Base-by-base conservation (phyloP, 2,113 vertebrate species). In the Thunnus thynnus region DNA sequence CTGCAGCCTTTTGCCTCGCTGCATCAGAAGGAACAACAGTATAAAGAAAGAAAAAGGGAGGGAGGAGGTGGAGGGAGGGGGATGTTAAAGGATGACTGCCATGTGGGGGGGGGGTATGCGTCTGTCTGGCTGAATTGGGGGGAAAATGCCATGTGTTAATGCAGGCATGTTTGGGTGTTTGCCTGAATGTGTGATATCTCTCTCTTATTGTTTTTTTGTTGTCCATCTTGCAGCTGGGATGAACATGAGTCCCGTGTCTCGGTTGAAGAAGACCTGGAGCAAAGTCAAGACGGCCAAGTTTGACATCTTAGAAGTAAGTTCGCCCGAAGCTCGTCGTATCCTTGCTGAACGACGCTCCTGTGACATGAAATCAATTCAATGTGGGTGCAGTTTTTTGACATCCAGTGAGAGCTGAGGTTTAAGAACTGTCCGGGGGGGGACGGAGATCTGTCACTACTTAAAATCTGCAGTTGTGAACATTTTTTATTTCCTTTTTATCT, bases 231-330 rank as follows among this genome's bases (percentile, higher is more conserved):
- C 82, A 99, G 98, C 98, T 91, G 98, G 98, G 41, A 97, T 99
- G 98, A 99, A 98, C 73, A 98, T 98, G 97, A 98, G 96, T 85
- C 96, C 98, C 0, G 98, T 99, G 52, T 98, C 98, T 4, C 95
- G 97, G 22, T 94, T 99, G 72, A 99, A 97, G 94, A 99, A 98
- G 92, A 99, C 97, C 2, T 99, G 98, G 98, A 96, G 95, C 63
- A 98, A 97, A 95, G 96, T 99, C 72, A 99, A 99, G 91, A 98
- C 96, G 0, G 98, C 96, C 0, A 99, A 99, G 92, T 99, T 99
- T 66, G 95, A 98, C 74, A 94, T 99, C 82, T 94, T 99, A 9
- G 98, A 99, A 95, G 98, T 99, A 88, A 86, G 86, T 70, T 57
- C 64, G 18, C 0, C 36, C 2, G 36, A 41, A 41, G 36, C 14